Conservation (phyloP, 1,140 invertebrate species). For the Teleopsis dalmanni region DNA sequence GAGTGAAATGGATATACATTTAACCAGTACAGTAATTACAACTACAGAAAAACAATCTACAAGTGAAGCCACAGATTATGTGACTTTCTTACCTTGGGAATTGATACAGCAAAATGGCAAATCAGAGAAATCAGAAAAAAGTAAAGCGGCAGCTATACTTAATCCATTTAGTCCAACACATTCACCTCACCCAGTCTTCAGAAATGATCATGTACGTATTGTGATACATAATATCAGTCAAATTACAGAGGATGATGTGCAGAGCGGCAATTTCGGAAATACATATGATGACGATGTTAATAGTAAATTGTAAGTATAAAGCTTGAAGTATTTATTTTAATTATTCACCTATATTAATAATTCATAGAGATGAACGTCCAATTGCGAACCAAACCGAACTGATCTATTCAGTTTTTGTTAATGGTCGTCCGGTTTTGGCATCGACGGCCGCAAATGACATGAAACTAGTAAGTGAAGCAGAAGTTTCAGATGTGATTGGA, state of each 20-base stretch:
- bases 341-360: background rate
- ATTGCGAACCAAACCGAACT: slow-evolving; percentile 47
- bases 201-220: slow-evolving; percentile 37
- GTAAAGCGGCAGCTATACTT: background rate
- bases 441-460: slow-evolving; percentile 70
- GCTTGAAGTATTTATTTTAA: background rate
- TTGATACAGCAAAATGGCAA: slow-evolving; percentile 27
- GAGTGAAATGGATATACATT: background rate
- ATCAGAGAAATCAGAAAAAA: slow-evolving; percentile 1
- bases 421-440: slow-evolving; percentile 66
- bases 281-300: slow-evolving; percentile 34
- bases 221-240: slow-evolving; percentile 47
- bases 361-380: slow-evolving; percentile 29
- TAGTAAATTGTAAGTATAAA: slow-evolving; percentile 33
- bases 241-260: slow-evolving; percentile 36
- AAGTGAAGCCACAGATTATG: slow-evolving; percentile 9
- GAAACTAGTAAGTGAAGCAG: slow-evolving; percentile 62
- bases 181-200: slow-evolving; percentile 17
- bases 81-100: slow-evolving; percentile 36
- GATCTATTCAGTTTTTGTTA: slow-evolving; percentile 70
- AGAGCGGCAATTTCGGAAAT: slow-evolving; percentile 22
- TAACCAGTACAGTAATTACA: background rate
- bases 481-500: slow-evolving; percentile 65
- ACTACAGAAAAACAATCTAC: slow-evolving; percentile 19
- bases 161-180: background rate